Evolutionary conservation across 2,888 invertebrate species (phyloP).

Genomic region (Andrena chrysosceles): DNA sequence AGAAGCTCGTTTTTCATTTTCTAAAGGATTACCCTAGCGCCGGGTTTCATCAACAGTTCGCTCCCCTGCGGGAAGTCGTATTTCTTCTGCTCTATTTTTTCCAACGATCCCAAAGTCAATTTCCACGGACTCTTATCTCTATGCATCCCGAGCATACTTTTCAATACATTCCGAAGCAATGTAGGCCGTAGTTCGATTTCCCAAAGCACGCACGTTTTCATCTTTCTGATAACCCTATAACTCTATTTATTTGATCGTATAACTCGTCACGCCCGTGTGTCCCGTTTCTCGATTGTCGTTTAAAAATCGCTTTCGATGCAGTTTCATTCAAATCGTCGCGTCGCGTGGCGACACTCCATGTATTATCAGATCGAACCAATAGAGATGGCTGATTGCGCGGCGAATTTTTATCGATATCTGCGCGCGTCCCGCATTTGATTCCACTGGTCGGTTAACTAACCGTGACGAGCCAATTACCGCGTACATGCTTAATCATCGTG

Average conservation of each 20-base stretch:
- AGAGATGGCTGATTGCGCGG: constrained; percentile 2
- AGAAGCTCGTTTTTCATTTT: constrained; percentile 9
- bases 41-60: background rate
- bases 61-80: constrained; percentile 4
- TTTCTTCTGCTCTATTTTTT: constrained; percentile 36
- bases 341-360: background rate
- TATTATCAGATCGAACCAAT: background rate
- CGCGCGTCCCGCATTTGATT: constrained; percentile 12
- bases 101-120: constrained; percentile 29
- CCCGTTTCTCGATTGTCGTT: background rate
- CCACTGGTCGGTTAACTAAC: constrained; percentile 37
- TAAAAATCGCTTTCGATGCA: background rate
- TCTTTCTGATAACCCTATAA: background rate
- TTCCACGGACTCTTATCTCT: background rate
- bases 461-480: constrained; percentile 50
- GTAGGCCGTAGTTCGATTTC: background rate
- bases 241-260: background rate
- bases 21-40: constrained; percentile 16
- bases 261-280: background rate
- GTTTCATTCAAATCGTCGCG: background rate
- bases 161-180: too few relatives aligned
- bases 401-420: constrained; percentile 46
- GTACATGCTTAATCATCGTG: constrained; percentile 41
- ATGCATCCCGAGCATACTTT: background rate
- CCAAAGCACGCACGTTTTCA: background rate